Conservation (phyloP, 2,888 invertebrate species). For the Lamellibrachia satsuma region DNA sequence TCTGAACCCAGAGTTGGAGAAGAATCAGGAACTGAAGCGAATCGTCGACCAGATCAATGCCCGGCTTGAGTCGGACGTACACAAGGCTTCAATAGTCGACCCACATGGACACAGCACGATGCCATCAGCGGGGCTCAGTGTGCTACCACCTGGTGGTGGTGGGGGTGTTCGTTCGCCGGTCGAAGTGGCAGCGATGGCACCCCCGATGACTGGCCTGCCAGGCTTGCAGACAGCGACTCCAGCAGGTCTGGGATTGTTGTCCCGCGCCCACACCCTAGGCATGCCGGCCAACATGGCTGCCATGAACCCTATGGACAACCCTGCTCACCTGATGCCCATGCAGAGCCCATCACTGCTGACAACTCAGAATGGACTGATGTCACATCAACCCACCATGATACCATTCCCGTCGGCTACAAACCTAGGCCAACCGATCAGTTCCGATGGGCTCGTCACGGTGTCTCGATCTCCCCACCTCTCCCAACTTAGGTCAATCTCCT, state of each 20-base stretch:
- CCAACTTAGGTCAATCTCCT: not conserved
- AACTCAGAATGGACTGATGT: not conserved
- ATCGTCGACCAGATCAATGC: constrained; percentile 30
- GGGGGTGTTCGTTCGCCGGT: not conserved
- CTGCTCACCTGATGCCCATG: not conserved
- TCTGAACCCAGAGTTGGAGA: not conserved
- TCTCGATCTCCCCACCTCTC: not conserved
- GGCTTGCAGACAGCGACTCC: not conserved
- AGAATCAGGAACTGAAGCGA: constrained; percentile 24
- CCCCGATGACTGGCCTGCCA: not conserved
- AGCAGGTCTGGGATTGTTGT: not conserved
- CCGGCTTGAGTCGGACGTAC: not conserved
- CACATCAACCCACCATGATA: not conserved
- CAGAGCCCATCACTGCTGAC: not conserved
- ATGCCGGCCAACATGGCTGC: not conserved
- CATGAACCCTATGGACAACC: not conserved
- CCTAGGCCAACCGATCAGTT: not conserved
- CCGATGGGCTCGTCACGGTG: not conserved
- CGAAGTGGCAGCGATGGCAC: constrained; percentile 8
- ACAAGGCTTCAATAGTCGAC: not conserved
- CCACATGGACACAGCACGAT: not conserved
- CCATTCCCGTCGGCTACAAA: not conserved
- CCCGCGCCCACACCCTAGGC: not conserved
- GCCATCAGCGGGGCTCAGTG: not conserved
- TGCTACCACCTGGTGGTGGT: not conserved